phyloP scores from a whole-genome alignment of 2,113 vertebrate species.

The Phrynocephalus versicolor region DNA sequence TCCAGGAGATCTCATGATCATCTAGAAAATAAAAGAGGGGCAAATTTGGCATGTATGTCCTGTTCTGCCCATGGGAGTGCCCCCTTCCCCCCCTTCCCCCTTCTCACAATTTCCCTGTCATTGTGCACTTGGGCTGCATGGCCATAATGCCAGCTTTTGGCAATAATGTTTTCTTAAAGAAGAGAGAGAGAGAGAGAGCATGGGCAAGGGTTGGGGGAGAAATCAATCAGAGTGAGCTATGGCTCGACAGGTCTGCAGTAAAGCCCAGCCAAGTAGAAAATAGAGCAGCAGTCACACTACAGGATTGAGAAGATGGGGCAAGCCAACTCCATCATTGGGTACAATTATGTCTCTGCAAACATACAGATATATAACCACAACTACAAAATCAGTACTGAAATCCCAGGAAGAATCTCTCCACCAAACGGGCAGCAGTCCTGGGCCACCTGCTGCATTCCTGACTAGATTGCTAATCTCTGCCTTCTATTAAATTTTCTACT shows the following conservation, averaged over 20 bases:
- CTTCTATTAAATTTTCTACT: background rate
- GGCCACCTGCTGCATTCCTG: constrained; percentile 14
- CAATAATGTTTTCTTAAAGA: constrained; percentile 60
- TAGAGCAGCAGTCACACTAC: constrained; percentile 77
- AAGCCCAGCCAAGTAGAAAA: constrained; percentile 91
- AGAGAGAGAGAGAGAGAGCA: constrained; percentile 73
- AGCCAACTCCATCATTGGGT: constrained; percentile 67
- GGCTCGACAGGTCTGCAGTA: constrained; percentile 82
- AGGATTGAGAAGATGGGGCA: constrained; percentile 68
- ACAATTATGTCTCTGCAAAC: constrained; percentile 71
- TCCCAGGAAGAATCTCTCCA: constrained; percentile 15
- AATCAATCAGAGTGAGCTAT: constrained; percentile 85
- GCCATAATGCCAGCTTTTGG: constrained; percentile 47
- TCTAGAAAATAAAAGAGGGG: background rate
- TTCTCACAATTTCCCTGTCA: constrained; percentile 13
- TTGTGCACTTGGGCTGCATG: constrained; percentile 53
- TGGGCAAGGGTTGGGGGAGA: too few relatives aligned
- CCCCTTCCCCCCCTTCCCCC: background rate
- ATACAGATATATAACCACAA: constrained; percentile 26
- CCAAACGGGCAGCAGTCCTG: background rate
- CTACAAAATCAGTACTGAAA: constrained; percentile 1
- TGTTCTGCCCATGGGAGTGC: constrained; percentile 15
- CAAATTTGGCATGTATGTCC: constrained; percentile 7
- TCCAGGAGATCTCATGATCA: too few relatives aligned
- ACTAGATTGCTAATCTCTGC: background rate